phyloP scores from a whole-genome alignment of 2,888 invertebrate species.

The Hypomecis atomaria region DNA sequence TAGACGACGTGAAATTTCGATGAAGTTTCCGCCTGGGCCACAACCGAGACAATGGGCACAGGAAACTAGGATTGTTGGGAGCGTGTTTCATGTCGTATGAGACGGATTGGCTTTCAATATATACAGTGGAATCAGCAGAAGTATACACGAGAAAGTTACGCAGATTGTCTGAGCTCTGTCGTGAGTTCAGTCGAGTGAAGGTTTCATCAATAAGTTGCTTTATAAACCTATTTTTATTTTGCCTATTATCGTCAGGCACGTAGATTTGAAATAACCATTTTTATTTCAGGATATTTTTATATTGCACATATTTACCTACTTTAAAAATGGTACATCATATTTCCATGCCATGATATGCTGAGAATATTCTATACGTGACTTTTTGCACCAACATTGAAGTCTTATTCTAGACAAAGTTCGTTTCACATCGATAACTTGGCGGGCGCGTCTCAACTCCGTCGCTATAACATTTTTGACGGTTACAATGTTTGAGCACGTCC shows the following conservation, averaged over 20 bases:
- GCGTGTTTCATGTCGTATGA: constrained; percentile 34
- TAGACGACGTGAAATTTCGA: constrained; percentile 65
- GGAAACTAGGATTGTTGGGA: constrained; percentile 40
- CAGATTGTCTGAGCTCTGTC: constrained; percentile 12
- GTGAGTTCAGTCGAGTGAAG: not conserved
- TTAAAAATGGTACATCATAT: not conserved
- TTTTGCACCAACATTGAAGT: constrained; percentile 35
- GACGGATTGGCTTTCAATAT: constrained; percentile 38
- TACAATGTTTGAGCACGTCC: constrained; percentile 78
- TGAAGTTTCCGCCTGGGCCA: constrained; percentile 59
- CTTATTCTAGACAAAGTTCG: constrained; percentile 29
- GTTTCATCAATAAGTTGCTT: too few species aligned
- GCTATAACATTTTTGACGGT: constrained; percentile 75
- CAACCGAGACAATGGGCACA: constrained; percentile 46
- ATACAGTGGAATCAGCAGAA: constrained; percentile 19
- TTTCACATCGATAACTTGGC: constrained; percentile 47
- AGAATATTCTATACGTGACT: constrained; percentile 19
- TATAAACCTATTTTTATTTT: too few species aligned
- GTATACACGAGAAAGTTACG: constrained; percentile 15
- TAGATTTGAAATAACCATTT: too few species aligned
- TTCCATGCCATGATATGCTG: constrained; percentile 4
- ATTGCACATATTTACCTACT: too few species aligned
- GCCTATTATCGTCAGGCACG: too few species aligned
- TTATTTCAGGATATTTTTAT: too few species aligned
- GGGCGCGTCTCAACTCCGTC: constrained; percentile 53